Evolutionary conservation across 2,113 vertebrate genomes (phyloP), one percentile per base, ranked within the genome.

Genomic region (Saimiri boliviensis): DNA sequence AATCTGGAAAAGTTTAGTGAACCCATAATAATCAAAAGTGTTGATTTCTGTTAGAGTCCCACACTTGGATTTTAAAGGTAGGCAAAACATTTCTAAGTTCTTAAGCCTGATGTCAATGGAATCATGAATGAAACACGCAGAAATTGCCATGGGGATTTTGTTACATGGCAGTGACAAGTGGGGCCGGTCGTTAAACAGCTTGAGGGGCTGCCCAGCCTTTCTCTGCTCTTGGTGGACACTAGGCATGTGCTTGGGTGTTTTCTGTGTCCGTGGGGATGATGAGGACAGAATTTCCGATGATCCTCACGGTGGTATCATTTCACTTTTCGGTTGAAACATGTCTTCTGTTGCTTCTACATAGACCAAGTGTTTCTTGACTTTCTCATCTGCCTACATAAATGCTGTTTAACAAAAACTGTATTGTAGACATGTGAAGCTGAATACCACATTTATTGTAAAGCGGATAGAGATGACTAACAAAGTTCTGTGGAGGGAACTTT

Each of bases 401-500:
- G 19, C 32, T 6, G 23, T 95, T 94, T 95, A 92, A 94, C 89
- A 91, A 89, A 68, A 89, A 23, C 10, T 40, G 5, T 54, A 1
- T 85, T 91, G 94, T 73, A 92, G 79, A 47, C 7, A 20, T 35
- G 76, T 21, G 47, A 73, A 94, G 86, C 40, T 71, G 91, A 56
- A 86, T 42, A 91, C 52, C 76, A 8, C 63, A 68, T 97, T 86
- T 79, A 87, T 47, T 89, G 20, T 71, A 47, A 73, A 45, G 60
- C 27, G 94, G 42, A 63, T 60, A 77, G 52, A 93, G 20, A 5
- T 94, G 58, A 89, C 30, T 90, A 86, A 30, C 30, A 88, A 81
- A 56, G 47, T 91, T 98, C 96, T 87, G 96, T 88, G 70, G 89
- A 23, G 89, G 60, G 68, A 58, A 86, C 20, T 94, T 77, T 82